Conservation (phyloP, 2,888 invertebrate species). For the Amorpha juglandis region DNA sequence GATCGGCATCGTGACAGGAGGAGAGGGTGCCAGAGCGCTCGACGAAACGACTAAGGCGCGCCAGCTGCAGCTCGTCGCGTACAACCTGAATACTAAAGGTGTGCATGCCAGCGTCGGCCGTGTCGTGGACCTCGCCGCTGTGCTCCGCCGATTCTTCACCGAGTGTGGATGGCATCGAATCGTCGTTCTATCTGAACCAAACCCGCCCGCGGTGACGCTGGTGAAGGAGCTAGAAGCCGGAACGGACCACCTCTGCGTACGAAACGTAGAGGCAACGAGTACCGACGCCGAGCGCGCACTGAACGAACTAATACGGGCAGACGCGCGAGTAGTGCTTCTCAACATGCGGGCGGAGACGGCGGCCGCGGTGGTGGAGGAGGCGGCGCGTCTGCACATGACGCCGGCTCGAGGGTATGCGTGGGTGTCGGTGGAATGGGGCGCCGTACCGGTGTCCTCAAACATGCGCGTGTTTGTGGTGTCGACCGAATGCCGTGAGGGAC, state of each 20-base stretch:
- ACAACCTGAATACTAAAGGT: conserved; percentile 33
- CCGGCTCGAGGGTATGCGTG: conserved; percentile 46
- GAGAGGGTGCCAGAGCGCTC: conserved; percentile 31
- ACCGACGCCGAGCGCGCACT: conserved; percentile 27
- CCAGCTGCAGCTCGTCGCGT: conserved; percentile 37
- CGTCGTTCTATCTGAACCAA: conserved; percentile 88
- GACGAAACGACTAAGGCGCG: conserved; percentile 26
- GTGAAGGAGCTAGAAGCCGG: conserved; percentile 13
- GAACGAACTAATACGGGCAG: conserved; percentile 39
- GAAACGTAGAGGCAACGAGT: neutral
- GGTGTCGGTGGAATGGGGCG: conserved; percentile 57
- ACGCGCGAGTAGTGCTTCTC: conserved; percentile 91
- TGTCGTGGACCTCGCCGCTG: neutral
- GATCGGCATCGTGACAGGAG: conserved; percentile 34
- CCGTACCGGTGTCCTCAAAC: conserved; percentile 13
- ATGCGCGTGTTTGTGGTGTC: conserved; percentile 43
- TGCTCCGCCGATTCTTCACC: neutral
- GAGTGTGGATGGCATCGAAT: conserved; percentile 86
- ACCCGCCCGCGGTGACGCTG: neutral
- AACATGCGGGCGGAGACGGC: conserved; percentile 88
- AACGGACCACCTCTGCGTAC: neutral
- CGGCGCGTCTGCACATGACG: conserved; percentile 72
- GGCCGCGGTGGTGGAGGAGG: conserved; percentile 88
- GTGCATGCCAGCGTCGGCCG: conserved; percentile 36
- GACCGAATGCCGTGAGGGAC: conserved; percentile 34